phyloP scores from a whole-genome alignment of 1,140 invertebrate genomes.

The Aphelinus certus region DNA sequence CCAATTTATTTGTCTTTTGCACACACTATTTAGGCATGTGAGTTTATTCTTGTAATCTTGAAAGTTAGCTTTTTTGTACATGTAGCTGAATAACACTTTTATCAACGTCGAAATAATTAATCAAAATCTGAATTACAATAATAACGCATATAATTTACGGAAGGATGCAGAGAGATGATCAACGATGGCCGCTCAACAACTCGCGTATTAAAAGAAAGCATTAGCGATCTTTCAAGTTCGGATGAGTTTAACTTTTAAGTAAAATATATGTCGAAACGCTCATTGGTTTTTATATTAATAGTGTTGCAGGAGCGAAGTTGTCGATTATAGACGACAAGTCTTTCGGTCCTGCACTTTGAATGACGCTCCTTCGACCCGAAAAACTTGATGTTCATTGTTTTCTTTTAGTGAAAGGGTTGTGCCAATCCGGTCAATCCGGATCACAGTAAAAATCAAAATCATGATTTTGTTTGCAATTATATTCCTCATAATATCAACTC shows the following conservation, averaged over 20 bases:
- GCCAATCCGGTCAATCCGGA: constrained; percentile 30
- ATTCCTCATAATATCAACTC: too few relatives aligned
- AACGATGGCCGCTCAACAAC: constrained; percentile 27
- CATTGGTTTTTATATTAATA: constrained; percentile 48
- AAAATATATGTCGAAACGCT: constrained; percentile 53
- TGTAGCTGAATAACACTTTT: constrained; percentile 21
- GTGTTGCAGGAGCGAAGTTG: constrained; percentile 48
- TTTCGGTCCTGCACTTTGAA: constrained; percentile 48
- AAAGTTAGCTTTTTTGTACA: constrained; percentile 1
- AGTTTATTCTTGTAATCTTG: neutral
- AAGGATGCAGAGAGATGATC: constrained; percentile 50
- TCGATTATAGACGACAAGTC: constrained; percentile 53
- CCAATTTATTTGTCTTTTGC: constrained; percentile 26
- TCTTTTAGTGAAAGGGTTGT: constrained; percentile 28
- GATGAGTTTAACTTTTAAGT: constrained; percentile 46
- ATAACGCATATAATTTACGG: constrained; percentile 47
- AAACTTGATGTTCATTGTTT: constrained; percentile 20
- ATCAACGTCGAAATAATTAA: constrained; percentile 40
- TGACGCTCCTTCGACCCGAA: constrained; percentile 29
- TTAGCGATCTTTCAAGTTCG: constrained; percentile 41
- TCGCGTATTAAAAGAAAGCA: constrained; percentile 6
- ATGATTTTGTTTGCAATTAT: constrained; percentile 33
- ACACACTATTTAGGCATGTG: neutral
- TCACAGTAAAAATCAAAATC: constrained; percentile 40
- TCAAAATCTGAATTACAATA: constrained; percentile 36